phyloP scores from a whole-genome alignment of 2,113 vertebrate species.

The Corydoras maculifer region DNA sequence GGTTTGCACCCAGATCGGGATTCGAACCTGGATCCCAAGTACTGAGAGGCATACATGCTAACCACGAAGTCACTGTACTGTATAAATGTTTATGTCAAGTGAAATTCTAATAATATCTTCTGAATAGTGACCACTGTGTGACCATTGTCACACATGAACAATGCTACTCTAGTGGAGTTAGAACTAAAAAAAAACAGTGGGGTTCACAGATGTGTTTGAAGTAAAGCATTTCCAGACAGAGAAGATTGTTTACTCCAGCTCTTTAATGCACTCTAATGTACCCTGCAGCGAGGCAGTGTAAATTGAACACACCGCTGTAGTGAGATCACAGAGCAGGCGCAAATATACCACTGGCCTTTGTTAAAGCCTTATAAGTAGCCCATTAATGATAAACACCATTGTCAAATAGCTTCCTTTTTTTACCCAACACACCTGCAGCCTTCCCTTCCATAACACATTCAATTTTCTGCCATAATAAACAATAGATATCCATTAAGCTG shows the following conservation, averaged over 20 bases:
- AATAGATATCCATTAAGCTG: slow-evolving; percentile 25
- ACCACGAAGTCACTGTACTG: too few relatives aligned
- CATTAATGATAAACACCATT: background rate
- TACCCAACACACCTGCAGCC: slow-evolving; percentile 19
- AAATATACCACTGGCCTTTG: slow-evolving; percentile 16
- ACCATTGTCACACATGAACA: background rate
- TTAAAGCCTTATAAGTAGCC: slow-evolving; percentile 20
- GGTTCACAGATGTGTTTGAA: slow-evolving; percentile 10
- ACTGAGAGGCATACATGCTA: too few relatives aligned
- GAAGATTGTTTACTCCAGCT: slow-evolving; percentile 1
- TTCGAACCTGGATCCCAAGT: too few relatives aligned
- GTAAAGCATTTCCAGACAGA: slow-evolving; percentile 15
- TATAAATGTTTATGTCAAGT: too few relatives aligned
- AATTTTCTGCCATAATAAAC: slow-evolving; percentile 32
- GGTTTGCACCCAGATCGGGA: too few relatives aligned
- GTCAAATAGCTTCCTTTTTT: background rate
- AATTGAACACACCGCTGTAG: slow-evolving; percentile 10
- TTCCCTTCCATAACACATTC: slow-evolving; percentile 13
- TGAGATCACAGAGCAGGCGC: background rate
- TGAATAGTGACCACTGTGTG: slow-evolving; percentile 11
- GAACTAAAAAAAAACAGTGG: slow-evolving; percentile 10
- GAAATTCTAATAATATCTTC: background rate
- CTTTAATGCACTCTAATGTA: slow-evolving; percentile 18
- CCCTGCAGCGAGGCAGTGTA: background rate
- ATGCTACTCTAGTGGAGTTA: slow-evolving; percentile 2